Evolutionary conservation across 2,888 invertebrate genomes (phyloP), one percentile per base, ranked within the genome.

Genomic region (Drosophila macrospina): DNA sequence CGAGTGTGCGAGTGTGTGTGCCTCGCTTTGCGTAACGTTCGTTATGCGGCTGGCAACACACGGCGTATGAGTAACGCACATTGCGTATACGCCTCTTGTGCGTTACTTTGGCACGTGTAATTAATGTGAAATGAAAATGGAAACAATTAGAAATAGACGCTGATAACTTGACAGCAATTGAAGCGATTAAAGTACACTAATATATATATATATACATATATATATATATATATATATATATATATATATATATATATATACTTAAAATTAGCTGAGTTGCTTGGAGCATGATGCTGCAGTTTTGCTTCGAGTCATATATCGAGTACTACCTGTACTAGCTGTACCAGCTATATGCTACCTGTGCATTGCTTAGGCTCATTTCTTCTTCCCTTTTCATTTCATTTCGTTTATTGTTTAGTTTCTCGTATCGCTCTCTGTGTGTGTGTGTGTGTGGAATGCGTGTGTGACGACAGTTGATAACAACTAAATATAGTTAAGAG

Each of bases 51-150:
- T 69, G 63, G 76, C 84, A 80, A 78, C 72, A 77, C 69, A 55
- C 65, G 61, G 76, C 76, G 78, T 76, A 81, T 81, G 81, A 78
- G 80, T 81, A 83, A 81, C 66, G 26, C 51, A 39, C 54, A 44
- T 60, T 51, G 47, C 57, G 60, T 56, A 67, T 64, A 41, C 59
- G 45, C 52, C 44, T 41, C 15, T 26, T 32, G 32, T 39, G 37
- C 24, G 48, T 45, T 30, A 32, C 48, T 45, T 47, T 16, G 55
- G 67, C 78, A 68, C 78, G 80, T 77, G 80, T 80, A 78, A 78
- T 78, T 70, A 83, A 71, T 80, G 61, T 54, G 54, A 62, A 13
- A 39, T 20, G 6, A 20, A 44, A 42, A 2, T 41, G 16, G 1
- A 26, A 11, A n/a, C 26, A 24, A 63, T 45, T 5, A 16, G 7